These are phyloP conservation scores for Saxidomus purpurata DNA, from an alignment of 1,140 invertebrate genomes.

Conservation along the genomic window DNA sequence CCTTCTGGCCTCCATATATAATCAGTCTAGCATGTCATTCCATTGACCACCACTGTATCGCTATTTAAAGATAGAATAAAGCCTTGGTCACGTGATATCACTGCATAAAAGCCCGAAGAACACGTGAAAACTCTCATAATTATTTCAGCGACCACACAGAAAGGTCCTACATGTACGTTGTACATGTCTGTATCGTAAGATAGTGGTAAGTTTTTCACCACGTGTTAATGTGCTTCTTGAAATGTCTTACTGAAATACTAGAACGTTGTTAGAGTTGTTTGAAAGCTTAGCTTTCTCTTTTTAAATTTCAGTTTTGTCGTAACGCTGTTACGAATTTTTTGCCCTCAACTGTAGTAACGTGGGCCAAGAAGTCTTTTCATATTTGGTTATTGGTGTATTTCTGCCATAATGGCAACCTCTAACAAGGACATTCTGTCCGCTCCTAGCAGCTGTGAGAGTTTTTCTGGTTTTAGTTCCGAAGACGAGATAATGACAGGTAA, in stretches of 20 bases:
- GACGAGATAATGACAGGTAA: too few species aligned
- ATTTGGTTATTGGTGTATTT: background rate
- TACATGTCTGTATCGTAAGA: background rate
- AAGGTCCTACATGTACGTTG: background rate
- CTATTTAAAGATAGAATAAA: background rate
- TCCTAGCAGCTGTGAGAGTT: background rate
- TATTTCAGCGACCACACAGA: background rate
- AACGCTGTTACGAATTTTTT: too few species aligned
- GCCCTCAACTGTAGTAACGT: background rate
- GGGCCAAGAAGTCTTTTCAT: background rate
- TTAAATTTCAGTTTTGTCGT: too few species aligned
- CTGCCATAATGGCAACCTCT: background rate
- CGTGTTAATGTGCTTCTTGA: too few species aligned
- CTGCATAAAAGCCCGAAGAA: background rate
- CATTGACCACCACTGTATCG: background rate
- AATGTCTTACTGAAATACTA: too few species aligned
- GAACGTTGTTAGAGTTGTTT: background rate
- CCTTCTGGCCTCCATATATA: background rate
- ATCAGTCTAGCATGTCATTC: conserved; percentile 13
- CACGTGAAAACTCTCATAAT: background rate
- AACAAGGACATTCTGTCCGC: background rate
- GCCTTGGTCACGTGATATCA: background rate
- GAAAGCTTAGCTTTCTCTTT: background rate
- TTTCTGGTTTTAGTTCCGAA: background rate
- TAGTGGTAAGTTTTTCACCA: too few species aligned